phyloP scores from a whole-genome alignment of 2,113 vertebrate species.

The Sula dactylatra region DNA sequence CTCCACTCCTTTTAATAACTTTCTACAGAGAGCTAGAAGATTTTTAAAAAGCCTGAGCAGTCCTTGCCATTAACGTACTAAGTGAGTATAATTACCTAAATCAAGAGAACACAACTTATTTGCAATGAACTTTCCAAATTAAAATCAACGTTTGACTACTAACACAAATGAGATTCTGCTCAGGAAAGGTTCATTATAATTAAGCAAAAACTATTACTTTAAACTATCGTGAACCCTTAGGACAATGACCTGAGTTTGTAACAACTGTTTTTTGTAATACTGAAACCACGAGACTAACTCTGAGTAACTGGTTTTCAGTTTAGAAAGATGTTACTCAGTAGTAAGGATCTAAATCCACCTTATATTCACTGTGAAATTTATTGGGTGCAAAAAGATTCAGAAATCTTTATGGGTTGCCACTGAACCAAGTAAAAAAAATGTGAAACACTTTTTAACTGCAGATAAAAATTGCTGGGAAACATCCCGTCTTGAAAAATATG shows the following conservation, averaged over 20 bases:
- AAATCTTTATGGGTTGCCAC: not conserved
- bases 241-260: slow-evolving; percentile 21
- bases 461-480: not conserved
- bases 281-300: not conserved
- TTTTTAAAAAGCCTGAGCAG: slow-evolving; percentile 53
- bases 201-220: slow-evolving; percentile 42
- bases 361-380: not conserved
- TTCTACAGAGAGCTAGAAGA: slow-evolving; percentile 47
- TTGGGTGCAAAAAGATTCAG: not conserved
- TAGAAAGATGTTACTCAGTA: not conserved
- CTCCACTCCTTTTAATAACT: slow-evolving; percentile 49
- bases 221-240: slow-evolving; percentile 28
- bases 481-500: not conserved
- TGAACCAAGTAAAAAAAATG: not conserved
- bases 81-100: slow-evolving; percentile 65
- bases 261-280: not conserved
- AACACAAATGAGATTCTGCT: slow-evolving; percentile 41
- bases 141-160: slow-evolving; percentile 58
- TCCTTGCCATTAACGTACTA: slow-evolving; percentile 54
- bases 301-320: not conserved
- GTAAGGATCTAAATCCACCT: not conserved
- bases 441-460: not conserved
- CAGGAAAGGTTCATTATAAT: slow-evolving; percentile 57
- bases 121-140: slow-evolving; percentile 62
- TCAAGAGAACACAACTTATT: slow-evolving; percentile 61